Evolutionary conservation across 2,797 vertebrate species (phyloP).

Genomic region (Poecilia gillii): DNA sequence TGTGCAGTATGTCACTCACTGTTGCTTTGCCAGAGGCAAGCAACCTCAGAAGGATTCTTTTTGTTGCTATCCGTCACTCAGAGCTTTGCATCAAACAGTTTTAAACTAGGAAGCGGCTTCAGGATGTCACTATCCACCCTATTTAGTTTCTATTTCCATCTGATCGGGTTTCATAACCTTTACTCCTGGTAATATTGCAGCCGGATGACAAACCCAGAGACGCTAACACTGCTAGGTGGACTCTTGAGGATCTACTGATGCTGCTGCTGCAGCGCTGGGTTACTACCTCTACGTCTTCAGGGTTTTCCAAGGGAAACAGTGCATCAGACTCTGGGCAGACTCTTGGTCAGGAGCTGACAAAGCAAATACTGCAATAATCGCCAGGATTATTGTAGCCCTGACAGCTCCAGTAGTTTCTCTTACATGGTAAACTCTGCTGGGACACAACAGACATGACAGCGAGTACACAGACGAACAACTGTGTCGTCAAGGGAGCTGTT

Average conservation of each 20-base stretch:
- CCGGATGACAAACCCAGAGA: conserved; percentile 46
- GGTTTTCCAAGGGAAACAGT: conserved; percentile 64
- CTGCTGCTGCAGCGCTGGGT: conserved; percentile 30
- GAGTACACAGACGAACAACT: conserved; percentile 14
- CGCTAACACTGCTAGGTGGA: conserved; percentile 24
- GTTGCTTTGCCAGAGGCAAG: conserved; percentile 38
- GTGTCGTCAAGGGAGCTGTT: conserved; percentile 65
- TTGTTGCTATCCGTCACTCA: conserved; percentile 13
- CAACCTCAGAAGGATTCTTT: conserved; percentile 48
- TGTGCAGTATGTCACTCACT: neutral
- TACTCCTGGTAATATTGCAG: conserved; percentile 38
- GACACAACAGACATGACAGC: conserved; percentile 29
- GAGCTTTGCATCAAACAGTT: conserved; percentile 26
- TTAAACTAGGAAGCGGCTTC: conserved; percentile 22
- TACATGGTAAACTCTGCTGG: conserved; percentile 45
- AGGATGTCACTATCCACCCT: conserved; percentile 39
- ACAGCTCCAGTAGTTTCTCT: conserved; percentile 63
- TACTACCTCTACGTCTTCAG: conserved; percentile 40
- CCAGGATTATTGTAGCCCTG: conserved; percentile 47
- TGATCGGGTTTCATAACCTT: conserved; percentile 51
- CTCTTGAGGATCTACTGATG: conserved; percentile 15
- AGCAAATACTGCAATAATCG: conserved; percentile 43
- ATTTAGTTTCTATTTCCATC: conserved; percentile 50
- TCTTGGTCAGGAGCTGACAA: conserved; percentile 43
- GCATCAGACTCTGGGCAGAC: conserved; percentile 26